phyloP scores from a whole-genome alignment of 1,140 invertebrate genomes.

The Drosophila murphyi region DNA sequence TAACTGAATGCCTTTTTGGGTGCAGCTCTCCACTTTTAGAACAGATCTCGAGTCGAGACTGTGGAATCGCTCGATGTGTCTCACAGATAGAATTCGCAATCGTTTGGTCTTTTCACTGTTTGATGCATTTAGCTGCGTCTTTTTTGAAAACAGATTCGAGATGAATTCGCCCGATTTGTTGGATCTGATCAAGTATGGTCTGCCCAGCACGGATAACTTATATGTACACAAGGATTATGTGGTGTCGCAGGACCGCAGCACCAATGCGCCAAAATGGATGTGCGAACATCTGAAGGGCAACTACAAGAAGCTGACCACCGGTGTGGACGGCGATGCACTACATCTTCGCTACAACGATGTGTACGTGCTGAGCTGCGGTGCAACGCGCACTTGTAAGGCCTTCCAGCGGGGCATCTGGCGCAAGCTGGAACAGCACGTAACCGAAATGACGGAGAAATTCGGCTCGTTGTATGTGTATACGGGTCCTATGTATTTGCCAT shows the following conservation, averaged over 20 bases:
- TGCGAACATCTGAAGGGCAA: conserved; percentile 61
- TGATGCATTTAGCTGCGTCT: conserved; percentile 33
- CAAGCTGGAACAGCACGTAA: conserved; percentile 51
- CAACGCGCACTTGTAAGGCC: conserved; percentile 43
- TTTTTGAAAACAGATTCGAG: conserved; percentile 31
- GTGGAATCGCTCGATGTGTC: conserved; percentile 37
- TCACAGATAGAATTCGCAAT: conserved; percentile 49
- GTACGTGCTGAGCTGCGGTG: conserved; percentile 54
- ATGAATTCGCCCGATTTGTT: conserved; percentile 36
- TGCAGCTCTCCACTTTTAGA: conserved; percentile 58
- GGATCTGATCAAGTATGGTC: conserved; percentile 60
- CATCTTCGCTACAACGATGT: conserved; percentile 64
- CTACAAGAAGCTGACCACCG: conserved; percentile 31
- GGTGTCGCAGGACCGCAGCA: conserved; percentile 57
- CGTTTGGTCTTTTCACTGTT: conserved; percentile 36
- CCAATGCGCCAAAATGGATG: conserved; percentile 55
- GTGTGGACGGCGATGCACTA: conserved; percentile 27
- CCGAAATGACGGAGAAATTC: conserved; percentile 31
- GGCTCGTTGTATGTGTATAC: conserved; percentile 63
- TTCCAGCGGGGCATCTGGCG: conserved; percentile 55
- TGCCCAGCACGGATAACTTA: conserved; percentile 60
- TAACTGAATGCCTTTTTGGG: background rate
- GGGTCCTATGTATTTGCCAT: conserved; percentile 56
- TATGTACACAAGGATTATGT: conserved; percentile 67
- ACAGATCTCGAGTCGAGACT: conserved; percentile 61